phyloP scores from a whole-genome alignment of 2,113 vertebrate species.

The Brevimyrus niger region DNA sequence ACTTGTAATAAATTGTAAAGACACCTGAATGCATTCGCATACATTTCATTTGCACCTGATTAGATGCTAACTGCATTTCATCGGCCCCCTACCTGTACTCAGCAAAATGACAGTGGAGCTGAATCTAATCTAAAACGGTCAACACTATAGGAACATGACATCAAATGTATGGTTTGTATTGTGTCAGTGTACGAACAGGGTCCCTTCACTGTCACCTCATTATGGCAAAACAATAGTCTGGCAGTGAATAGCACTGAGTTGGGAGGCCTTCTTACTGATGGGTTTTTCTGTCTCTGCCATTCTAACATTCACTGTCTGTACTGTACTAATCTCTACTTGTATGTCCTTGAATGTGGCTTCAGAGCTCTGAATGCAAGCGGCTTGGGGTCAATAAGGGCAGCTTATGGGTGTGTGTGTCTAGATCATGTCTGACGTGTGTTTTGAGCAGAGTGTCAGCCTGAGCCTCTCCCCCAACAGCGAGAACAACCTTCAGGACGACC shows the following conservation, averaged over 20 bases:
- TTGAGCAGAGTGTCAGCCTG: neutral
- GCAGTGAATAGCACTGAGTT: neutral
- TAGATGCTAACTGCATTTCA: neutral
- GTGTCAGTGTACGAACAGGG: neutral
- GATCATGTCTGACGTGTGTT: neutral
- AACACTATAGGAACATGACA: neutral
- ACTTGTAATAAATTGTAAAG: no score
- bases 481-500: constrained; percentile 87
- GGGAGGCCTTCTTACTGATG: neutral
- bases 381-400: neutral
- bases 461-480: constrained; percentile 63
- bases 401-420: neutral
- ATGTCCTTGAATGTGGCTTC: neutral
- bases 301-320: neutral
- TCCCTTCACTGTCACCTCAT: neutral
- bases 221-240: neutral
- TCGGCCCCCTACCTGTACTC: neutral
- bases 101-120: neutral
- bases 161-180: neutral
- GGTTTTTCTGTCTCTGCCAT: neutral
- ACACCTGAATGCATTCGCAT: no score
- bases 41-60: neutral
- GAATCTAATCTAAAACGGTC: neutral
- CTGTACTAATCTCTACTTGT: neutral
- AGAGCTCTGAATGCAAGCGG: neutral